Evolutionary conservation across 2,888 invertebrate species (phyloP), one percentile per base, ranked within the genome.

Genomic region (Luffia ferchaultella): DNA sequence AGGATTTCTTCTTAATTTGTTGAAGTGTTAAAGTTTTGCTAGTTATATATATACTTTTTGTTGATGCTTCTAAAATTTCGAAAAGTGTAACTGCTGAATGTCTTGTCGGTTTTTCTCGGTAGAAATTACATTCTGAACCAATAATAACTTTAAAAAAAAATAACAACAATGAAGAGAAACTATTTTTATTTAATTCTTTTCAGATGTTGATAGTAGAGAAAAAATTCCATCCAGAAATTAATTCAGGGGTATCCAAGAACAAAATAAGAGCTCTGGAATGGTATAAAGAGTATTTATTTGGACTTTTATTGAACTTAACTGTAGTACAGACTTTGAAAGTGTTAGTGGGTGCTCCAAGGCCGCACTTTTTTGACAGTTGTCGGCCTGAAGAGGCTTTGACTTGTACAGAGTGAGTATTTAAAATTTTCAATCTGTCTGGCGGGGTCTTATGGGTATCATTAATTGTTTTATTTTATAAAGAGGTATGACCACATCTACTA

Each of bases 361-460:
- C 93, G 0, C 92, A 93, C 65, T 93, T 93, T 70, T 85, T 93
- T 56, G 89, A 90, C 57, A 89, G 90, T 0, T 93, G 93, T 64
- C 71, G 73, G 48, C 93, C 93, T 2, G 85, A 87, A 53, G 88
- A 88, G 46, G 87, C 87, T 0, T 56, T 66, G 30, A 88, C 87
- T 53, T 93, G 93, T 67, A 51, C 68, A 55, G 73, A 61, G 83
- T 83, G 57, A 56, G 62, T 55, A 42, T 42, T 43, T 15, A 5
- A n/a, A 5, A 43, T 16, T 15, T 16, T n/a, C 16, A 43, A 15
- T n/a, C n/a, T n/a, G n/a, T n/a, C n/a, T n/a, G n/a, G n/a, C n/a
- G n/a, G n/a, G 9, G 7, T 7, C 40, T 40, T 40, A 40, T 9
- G 7, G 40, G 15, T 40, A 40, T 40, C 15, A 15, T 40, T 9